A percentile compares a stretch with the other conserved stretches of the same genome.
Evolutionary conservation across 2,888 invertebrate genomes (phyloP).

Genomic region (Micoletzkya japonica): DNA sequence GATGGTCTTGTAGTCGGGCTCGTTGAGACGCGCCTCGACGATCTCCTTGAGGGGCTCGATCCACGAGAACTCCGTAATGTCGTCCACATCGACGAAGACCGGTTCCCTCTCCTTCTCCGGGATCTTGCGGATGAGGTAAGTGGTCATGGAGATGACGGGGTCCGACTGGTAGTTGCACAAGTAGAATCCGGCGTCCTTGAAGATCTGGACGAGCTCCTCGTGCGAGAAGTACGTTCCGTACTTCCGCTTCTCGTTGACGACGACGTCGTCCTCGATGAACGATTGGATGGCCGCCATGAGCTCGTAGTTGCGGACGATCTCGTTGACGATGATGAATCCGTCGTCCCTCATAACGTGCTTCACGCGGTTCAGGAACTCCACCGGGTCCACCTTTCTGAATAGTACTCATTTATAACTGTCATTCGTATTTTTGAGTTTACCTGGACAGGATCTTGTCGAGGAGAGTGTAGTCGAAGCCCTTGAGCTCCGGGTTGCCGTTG

Average conservation of each 20-base stretch:
- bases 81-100: conserved; percentile 59
- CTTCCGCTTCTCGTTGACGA: conserved; percentile 32
- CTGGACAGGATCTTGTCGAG: conserved; percentile 57
- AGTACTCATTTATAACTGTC: background rate
- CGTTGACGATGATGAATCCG: conserved; percentile 66
- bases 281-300: conserved; percentile 26
- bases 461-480: conserved; percentile 59
- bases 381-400: conserved; percentile 53
- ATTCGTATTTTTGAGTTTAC: conserved; percentile 24
- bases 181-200: conserved; percentile 57
- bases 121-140: conserved; percentile 53
- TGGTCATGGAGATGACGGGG: conserved; percentile 49
- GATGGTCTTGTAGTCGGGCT: conserved; percentile 67
- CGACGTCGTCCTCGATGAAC: conserved; percentile 20
- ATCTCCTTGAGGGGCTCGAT: conserved; percentile 62
- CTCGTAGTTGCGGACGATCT: conserved; percentile 39
- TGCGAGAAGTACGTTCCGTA: conserved; percentile 56
- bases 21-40: conserved; percentile 75
- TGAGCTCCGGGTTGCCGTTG: conserved; percentile 48
- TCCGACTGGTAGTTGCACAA: conserved; percentile 58
- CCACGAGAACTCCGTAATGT: conserved; percentile 61
- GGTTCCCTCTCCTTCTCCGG: conserved; percentile 51
- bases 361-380: conserved; percentile 50
- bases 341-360: conserved; percentile 61
- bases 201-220: conserved; percentile 48